A percentile compares a stretch with the other conserved stretches of the same genome.
phyloP scores from a whole-genome alignment of 1,140 invertebrate genomes.

The Macrobrachium rosenbergii region DNA sequence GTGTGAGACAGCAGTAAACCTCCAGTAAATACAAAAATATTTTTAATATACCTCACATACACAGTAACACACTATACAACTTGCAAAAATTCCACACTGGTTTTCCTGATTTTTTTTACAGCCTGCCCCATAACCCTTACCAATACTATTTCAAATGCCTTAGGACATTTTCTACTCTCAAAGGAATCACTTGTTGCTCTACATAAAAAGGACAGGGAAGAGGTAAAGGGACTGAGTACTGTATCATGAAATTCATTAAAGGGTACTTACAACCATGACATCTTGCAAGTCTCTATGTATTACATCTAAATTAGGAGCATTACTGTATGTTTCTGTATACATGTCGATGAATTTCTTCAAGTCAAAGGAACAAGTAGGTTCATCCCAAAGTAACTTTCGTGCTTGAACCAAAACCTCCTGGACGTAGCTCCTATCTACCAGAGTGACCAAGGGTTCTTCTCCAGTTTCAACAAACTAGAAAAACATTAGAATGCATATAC shows the following conservation, averaged over 20 bases:
- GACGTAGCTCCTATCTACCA: constrained; percentile 52
- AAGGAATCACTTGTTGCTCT: too few relatives aligned
- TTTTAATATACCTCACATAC: too few relatives aligned
- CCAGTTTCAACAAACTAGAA: constrained; percentile 71
- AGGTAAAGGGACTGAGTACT: too few relatives aligned
- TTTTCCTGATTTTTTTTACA: too few relatives aligned
- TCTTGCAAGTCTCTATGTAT: constrained; percentile 72
- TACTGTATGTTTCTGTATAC: constrained; percentile 72
- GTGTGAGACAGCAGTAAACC: too few relatives aligned
- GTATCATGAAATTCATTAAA: constrained; percentile 53
- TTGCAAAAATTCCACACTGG: too few relatives aligned
- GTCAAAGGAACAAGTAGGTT: constrained; percentile 72
- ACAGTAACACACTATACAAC: too few relatives aligned
- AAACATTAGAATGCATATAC: constrained; percentile 39
- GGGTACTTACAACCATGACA: constrained; percentile 72
- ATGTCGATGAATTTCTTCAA: constrained; percentile 72
- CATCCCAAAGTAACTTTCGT: constrained; percentile 75
- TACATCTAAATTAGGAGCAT: constrained; percentile 72
- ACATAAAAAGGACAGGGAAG: too few relatives aligned
- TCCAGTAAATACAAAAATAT: too few relatives aligned
- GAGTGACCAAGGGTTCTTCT: constrained; percentile 68
- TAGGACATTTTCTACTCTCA: too few relatives aligned
- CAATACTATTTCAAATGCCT: too few relatives aligned
- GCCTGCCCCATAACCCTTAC: too few relatives aligned
- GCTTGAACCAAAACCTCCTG: constrained; percentile 72